phyloP scores from a whole-genome alignment of 53 echinoderm and acorn worm genomes.

The Hippasteria phrygiana region DNA sequence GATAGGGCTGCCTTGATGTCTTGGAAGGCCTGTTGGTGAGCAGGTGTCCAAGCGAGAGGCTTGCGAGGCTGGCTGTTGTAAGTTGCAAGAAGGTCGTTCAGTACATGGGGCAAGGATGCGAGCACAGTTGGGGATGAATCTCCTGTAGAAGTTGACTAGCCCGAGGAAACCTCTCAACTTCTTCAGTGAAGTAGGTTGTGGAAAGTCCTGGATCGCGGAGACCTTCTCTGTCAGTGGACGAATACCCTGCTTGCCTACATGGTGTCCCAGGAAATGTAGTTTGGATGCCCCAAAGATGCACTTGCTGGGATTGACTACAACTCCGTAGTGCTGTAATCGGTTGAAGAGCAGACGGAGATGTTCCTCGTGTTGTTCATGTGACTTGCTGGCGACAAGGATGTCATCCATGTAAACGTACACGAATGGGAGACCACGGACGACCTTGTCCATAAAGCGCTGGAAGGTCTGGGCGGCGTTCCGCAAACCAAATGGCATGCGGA shows the following conservation, averaged over 20 bases:
- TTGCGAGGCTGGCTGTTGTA: neutral
- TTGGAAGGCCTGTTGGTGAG: slow-evolving; percentile 3
- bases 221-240: slow-evolving; percentile 49
- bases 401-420: slow-evolving; percentile 66
- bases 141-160: slow-evolving; percentile 65
- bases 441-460: slow-evolving; percentile 64
- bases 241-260: slow-evolving; percentile 34
- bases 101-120: slow-evolving; percentile 11
- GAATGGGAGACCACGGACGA: slow-evolving; percentile 37
- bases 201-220: slow-evolving; percentile 16
- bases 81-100: slow-evolving; percentile 39
- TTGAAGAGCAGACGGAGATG: slow-evolving; percentile 43
- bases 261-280: slow-evolving; percentile 64
- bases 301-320: slow-evolving; percentile 62
- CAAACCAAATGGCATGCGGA: slow-evolving; percentile 36
- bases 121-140: slow-evolving; percentile 64
- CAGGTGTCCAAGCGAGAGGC: neutral
- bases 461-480: slow-evolving; percentile 64
- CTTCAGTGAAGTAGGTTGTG: slow-evolving; percentile 43
- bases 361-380: slow-evolving; percentile 9
- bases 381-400: slow-evolving; percentile 57
- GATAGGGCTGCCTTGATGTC: neutral
- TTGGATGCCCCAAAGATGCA: slow-evolving; percentile 28
- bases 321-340: slow-evolving; percentile 54
- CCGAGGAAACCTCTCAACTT: slow-evolving; percentile 66